Evolutionary conservation across 1,140 invertebrate genomes (phyloP), one percentile per base, ranked within the genome.

Genomic region (Lasioglossum baleicum): DNA sequence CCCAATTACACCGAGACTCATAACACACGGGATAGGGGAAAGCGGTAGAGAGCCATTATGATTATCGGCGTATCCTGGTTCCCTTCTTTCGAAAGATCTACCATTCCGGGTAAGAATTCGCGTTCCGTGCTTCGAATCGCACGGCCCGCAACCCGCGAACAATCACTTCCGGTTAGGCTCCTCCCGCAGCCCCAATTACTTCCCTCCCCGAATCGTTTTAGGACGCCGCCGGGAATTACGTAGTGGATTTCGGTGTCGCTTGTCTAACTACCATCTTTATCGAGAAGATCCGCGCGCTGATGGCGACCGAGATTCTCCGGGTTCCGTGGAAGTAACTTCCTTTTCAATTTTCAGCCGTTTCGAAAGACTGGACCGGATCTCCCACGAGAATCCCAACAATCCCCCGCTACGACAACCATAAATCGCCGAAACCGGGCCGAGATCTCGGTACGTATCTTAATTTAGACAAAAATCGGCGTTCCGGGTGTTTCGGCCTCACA

Each of bases 271-370:
- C 60, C 61, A 65, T 72, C 76, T 72, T 70, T 51, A 53, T 72
- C 69, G 60, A 7, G 40, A 40, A 20, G 71, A 35, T 35, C 11
- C n/a, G 65, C 61, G 15, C 11, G n/a, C 2, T 48, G 44, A 60
- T 22, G 66, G 53, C 35, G 48, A 48, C 66, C 44, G 60, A 65
- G 69, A 72, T 56, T 63, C 67, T 7, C 53, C 13, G 13, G 11
- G 8, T 48, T 48, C 8, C 8, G 2, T 11, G 10, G 22, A 1
- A 20, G 60, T 22, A 78, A 35, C 48, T 51, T 64, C 51, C 58
- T 72, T 78, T 78, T 78, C 76, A 78, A 73, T 78, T 78, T 65
- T 44, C 72, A 72, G 20, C 17, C 35, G 35, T 65, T 72, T 56
- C 48, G 22, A 26, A 51, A 63, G 67, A 77, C 61, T 58, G 67